Evolutionary conservation across 2,797 vertebrate genomes (phyloP).

Genomic region (Trachops cirrhosus): DNA sequence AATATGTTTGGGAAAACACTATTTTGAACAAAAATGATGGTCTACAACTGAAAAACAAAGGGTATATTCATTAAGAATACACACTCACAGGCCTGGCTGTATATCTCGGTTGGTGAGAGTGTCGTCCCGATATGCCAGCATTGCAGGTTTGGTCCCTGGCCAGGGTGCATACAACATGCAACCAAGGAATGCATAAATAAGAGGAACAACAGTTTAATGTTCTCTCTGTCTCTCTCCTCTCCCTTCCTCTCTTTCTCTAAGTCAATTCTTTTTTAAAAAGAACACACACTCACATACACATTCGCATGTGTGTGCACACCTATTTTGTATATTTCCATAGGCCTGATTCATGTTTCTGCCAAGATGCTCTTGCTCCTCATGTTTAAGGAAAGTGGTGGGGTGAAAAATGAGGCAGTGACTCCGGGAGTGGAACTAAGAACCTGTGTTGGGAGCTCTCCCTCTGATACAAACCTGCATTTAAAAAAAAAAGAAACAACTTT

Average conservation of each 20-base stretch:
- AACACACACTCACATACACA: not conserved
- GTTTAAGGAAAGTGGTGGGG: not conserved
- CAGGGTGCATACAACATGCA: too few relatives aligned
- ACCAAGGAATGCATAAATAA: too few relatives aligned
- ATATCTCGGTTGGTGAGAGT: too few relatives aligned
- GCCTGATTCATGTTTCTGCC: not conserved
- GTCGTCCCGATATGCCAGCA: too few relatives aligned
- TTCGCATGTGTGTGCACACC: not conserved
- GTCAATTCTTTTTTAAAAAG: not conserved
- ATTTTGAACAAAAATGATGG: constrained; percentile 34
- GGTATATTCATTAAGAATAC: not conserved
- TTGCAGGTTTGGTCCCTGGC: too few relatives aligned
- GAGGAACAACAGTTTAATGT: too few relatives aligned
- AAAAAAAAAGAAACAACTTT: not conserved
- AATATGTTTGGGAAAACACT: not conserved
- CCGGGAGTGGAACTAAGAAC: constrained; percentile 21
- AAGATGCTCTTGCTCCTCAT: not conserved
- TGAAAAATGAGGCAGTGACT: not conserved
- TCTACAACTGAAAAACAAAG: not conserved
- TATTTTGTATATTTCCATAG: constrained; percentile 13
- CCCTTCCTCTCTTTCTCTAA: too few relatives aligned
- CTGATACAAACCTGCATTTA: not conserved
- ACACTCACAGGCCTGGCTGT: not conserved
- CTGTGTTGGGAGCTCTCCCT: not conserved
- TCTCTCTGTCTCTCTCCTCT: too few relatives aligned